These are phyloP conservation scores for Brenthis ino DNA, from an alignment of 2,888 invertebrate genomes.

Conservation along the genomic window DNA sequence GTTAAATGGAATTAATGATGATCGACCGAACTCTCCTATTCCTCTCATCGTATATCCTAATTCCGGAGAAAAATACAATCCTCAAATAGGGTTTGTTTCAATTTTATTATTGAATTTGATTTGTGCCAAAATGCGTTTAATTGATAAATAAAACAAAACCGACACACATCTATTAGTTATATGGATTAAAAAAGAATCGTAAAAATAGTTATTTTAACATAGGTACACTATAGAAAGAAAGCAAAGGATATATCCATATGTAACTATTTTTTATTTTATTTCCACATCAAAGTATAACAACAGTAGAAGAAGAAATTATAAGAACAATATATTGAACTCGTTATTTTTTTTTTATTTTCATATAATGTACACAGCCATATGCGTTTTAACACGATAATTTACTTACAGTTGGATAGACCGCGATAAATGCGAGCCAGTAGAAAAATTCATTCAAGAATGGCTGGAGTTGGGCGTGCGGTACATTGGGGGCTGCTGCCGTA, in stretches of 20 bases:
- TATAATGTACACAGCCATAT: background rate
- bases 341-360: no score
- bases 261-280: no score
- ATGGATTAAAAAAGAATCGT: no score
- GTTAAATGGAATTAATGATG: slow-evolving; percentile 75
- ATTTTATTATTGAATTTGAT: background rate
- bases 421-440: slow-evolving; percentile 87
- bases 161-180: no score
- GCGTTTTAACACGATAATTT: background rate
- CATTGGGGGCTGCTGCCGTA: slow-evolving; percentile 96
- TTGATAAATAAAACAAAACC: background rate
- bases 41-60: slow-evolving; percentile 96
- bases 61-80: slow-evolving; percentile 91
- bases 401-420: slow-evolving; percentile 86
- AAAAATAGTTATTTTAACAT: no score
- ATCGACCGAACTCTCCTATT: slow-evolving; percentile 78
- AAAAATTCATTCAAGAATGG: slow-evolving; percentile 90
- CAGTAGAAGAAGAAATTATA: no score
- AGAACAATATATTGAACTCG: no score
- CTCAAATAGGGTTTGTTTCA: slow-evolving; percentile 83
- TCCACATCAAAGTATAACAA: no score
- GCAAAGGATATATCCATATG: no score
- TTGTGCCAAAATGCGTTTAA: no score
- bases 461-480: slow-evolving; percentile 89
- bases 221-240: no score